Base-by-base conservation (phyloP, 2,888 invertebrate species). In the Eupithecia subfuscata region DNA sequence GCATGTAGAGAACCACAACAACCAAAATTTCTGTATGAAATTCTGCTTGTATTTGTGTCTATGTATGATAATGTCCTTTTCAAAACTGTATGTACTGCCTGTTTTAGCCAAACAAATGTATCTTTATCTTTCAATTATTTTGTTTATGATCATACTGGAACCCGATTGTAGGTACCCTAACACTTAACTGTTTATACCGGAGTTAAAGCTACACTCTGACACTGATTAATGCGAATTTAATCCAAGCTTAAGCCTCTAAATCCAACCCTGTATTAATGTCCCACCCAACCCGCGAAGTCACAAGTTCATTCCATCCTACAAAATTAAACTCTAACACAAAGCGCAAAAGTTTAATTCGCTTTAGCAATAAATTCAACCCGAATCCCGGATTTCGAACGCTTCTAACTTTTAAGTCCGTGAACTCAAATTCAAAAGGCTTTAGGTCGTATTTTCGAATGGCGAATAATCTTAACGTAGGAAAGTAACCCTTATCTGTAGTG, bases 161-260 rank as follows among this genome's bases (percentile, higher is more conserved):
- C 43, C 43, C 40, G 37, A 74, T 80, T 84, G 84, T 90, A 82
- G 90, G 89, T 92, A 92, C 92, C 92, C 92, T 92, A 93, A 94
- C 94, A 94, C 92, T 94, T 94, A 94, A 94, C 95, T 94, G 94
- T 94, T 95, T 95, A 95, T 95, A 92, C 91, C 91, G 87, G 91
- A 93, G 92, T 92, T 94, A 93, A 92, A 92, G 90, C 93, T 90
- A 89, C 90, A 86, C 88, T 87, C 89, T 94, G 96, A 96, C 96
- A 96, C 96, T 96, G 96, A 96, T 96, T 96, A 96, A 96, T 96
- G 96, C 95, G 96, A 96, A 95, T 96, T 96, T 95, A 96, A 96
- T 96, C 96, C 94, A 82, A 91, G 91, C 94, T 95, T 96, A 96
- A 96, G 95, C 96, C 95, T 95, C 95, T 92, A 95, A 95, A 96